Evolutionary conservation across 2,797 vertebrate species (phyloP), one percentile per base, ranked within the genome.

Genomic region (Clarias pachynema): DNA sequence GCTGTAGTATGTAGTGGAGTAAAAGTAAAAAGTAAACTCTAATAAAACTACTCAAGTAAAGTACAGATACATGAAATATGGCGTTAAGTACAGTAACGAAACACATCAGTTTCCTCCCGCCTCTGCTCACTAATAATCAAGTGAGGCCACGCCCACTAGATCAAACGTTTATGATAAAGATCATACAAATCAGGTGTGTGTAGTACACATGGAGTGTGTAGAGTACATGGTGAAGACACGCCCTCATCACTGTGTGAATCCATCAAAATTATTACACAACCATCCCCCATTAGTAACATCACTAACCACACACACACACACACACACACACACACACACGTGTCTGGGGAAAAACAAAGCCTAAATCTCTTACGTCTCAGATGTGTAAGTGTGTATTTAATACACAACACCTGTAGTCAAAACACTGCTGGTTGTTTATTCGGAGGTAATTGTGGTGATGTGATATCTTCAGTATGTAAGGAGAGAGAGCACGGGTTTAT

Each of bases 401-500:
- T 70, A 10, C 34, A 37, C 34, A 7, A 73, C 70, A 68, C 66
- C 66, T 69, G 31, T 2, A 18, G 29, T 31, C 5, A 73, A n/a
- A 49, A 73, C 70, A 73, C 37, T 73, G 70, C 70, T 26, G 24
- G 12, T n/a, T 73, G 70, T 73, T 73, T 73, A 73, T 49, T 2
- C 18, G n/a, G 12, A 22, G 53, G 57, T 82, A 22, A 69, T 18
- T 26, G 24, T 34, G 18, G 40, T 69, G 26, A 74, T 74, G 78
- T 73, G 69, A 20, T 81, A 53, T 62, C 62, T 59, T 53, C n/a
- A 29, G 26, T 31, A 63, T 15, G 77, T 72, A 85, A 49, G 4
- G 37, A 37, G 40, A 85, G 53, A 85, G 53, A 44, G n/a, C 26
- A 40, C 0, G 0, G 31, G 29, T 75, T 77, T 86, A 86, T 69